Base-by-base conservation (phyloP, 2,113 vertebrate genomes). In the Eurystomus gularis region DNA sequence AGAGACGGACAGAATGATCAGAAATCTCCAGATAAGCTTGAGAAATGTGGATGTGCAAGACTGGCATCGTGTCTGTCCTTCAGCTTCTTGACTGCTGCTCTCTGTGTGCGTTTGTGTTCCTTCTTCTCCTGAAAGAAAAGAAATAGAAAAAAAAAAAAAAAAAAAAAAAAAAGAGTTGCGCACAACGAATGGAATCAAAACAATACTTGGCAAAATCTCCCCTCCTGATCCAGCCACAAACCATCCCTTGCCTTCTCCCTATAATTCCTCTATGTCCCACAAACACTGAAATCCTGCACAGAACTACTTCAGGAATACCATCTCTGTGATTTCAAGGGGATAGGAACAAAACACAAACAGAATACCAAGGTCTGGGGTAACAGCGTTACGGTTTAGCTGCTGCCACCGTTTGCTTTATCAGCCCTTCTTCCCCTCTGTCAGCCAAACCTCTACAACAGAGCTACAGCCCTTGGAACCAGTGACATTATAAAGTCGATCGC, bases 1-100 rank as follows among this genome's bases (percentile, higher is more conserved):
- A 29, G 99, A 99, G 95, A 99, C 98, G 17, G 99, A 99, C 94
- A 99, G 96, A 79, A 99, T 98, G 97, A 99, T 98, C 97, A 99
- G 97, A 95, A 99, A 98, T 91, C 99, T 99, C 91, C 99, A 99
- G 96, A 99, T 94, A 39, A 99, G 98, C 98, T 99, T 99, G 95
- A 99, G 98, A 85, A 98, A 97, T 1, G 97, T 92, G 69, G 98
- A 98, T 42, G 97, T 97, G 91, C 99, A 99, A 28, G 98, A 98
- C n/a, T 98, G 98, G 97, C 98, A 99, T 51, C 98, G 98, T 62
- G 99, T 99, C 97, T 99, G 99, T 73, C 98, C 94, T 51, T 98
- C 98, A 87, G 94, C 98, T 94, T 98, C 98, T 55, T 96, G 97
- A 88, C 87, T 96, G 90, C 75, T 94, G 89, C 84, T 97, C 64